Evolutionary conservation across 2,797 vertebrate species (phyloP).

Genomic region (Chelidonichthys spinosus): DNA sequence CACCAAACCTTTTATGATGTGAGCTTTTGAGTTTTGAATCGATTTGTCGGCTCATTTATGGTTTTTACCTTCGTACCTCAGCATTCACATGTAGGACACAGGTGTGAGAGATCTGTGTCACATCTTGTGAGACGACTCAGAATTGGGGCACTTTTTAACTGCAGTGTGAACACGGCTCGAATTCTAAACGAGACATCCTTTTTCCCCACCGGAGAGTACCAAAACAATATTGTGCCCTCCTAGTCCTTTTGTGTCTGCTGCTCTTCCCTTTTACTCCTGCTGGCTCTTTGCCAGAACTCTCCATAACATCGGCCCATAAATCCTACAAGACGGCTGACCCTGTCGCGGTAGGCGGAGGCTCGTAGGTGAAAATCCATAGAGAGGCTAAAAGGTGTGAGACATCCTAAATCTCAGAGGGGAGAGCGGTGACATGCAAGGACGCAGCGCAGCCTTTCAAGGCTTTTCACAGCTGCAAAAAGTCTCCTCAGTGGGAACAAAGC

Average conservation of each 20-base stretch:
- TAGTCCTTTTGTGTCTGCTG: constrained; percentile 23
- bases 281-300: constrained; percentile 35
- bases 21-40: not conserved
- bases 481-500: not conserved
- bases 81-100: constrained; percentile 27
- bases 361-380: constrained; percentile 51
- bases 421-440: constrained; percentile 50
- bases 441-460: constrained; percentile 44
- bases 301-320: constrained; percentile 31
- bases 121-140: not conserved
- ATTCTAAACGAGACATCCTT: constrained; percentile 26
- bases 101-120: constrained; percentile 24
- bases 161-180: constrained; percentile 17
- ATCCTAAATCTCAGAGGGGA: constrained; percentile 59
- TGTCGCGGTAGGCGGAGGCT: constrained; percentile 40
- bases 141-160: constrained; percentile 8
- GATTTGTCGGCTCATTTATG: not conserved
- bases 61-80: not conserved
- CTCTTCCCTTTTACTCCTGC: constrained; percentile 16
- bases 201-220: not conserved
- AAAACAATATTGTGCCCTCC: constrained; percentile 18
- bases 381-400: constrained; percentile 67
- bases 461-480: constrained; percentile 36
- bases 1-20: not conserved
- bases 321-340: constrained; percentile 29